Conservation (phyloP, 2,888 invertebrate species). For the Clusia tigrina region DNA sequence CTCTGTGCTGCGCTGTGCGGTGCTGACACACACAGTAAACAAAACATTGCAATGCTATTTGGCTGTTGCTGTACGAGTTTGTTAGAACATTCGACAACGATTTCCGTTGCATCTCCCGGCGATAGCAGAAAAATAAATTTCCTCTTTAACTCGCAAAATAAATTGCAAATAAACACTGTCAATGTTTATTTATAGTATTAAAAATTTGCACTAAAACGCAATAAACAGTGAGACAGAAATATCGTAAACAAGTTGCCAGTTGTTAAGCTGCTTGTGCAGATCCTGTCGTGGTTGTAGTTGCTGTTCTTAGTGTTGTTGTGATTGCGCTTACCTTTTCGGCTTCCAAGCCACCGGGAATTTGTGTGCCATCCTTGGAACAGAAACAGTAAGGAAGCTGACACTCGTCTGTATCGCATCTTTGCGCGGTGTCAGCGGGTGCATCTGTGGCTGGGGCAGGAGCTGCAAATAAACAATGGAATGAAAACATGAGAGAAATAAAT, state of each 20-base stretch:
- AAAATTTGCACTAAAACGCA: slow-evolving; percentile 51
- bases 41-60: not conserved
- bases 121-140: slow-evolving; percentile 7
- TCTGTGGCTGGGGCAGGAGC: slow-evolving; percentile 85
- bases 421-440: slow-evolving; percentile 80
- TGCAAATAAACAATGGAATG: slow-evolving; percentile 66
- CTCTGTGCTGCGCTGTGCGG: not conserved
- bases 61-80: not conserved
- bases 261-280: slow-evolving; percentile 20
- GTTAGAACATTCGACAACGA: not conserved
- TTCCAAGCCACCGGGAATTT: slow-evolving; percentile 83
- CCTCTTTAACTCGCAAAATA: not conserved
- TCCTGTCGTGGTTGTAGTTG: slow-evolving; percentile 33
- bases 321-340: slow-evolving; percentile 76
- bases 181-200: slow-evolving; percentile 53
- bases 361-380: slow-evolving; percentile 90
- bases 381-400: slow-evolving; percentile 89
- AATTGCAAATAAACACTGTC: slow-evolving; percentile 49
- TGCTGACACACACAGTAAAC: not conserved
- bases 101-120: not conserved
- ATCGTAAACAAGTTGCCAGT: slow-evolving; percentile 30
- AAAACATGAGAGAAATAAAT: not conserved
- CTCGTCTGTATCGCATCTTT: slow-evolving; percentile 77
- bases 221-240: slow-evolving; percentile 2
- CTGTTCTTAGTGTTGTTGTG: slow-evolving; percentile 30